Percentiles rank a stretch among this genome's conserved stretches.
Conservation (phyloP, 1,140 invertebrate species). For the Sarcophaga peregrina region DNA sequence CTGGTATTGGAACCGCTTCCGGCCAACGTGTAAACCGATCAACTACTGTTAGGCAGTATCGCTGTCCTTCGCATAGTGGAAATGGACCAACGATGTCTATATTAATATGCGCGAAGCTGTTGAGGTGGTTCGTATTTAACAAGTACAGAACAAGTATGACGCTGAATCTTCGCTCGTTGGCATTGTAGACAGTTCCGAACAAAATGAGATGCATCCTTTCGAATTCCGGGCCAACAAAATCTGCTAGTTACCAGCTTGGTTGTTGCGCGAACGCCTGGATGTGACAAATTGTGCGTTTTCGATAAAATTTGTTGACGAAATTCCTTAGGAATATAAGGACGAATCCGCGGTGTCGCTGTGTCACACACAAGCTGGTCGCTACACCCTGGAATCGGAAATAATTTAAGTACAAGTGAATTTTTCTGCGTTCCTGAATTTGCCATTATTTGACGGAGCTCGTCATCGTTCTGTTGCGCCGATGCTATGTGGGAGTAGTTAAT, state of each 20-base stretch:
- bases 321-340: neutral
- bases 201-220: no score
- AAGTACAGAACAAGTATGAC: neutral
- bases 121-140: neutral
- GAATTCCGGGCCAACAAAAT: no score
- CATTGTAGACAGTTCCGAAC: neutral
- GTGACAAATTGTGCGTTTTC: neutral
- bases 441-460: neutral
- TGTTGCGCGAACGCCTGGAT: no score
- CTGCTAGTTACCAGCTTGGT: no score
- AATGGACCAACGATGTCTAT: slow-evolving; percentile 40
- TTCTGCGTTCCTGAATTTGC: neutral
- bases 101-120: neutral
- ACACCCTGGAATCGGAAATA: neutral
- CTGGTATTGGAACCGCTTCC: slow-evolving; percentile 49
- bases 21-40: slow-evolving; percentile 38
- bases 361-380: neutral
- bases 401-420: neutral
- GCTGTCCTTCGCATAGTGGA: slow-evolving; percentile 16
- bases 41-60: slow-evolving; percentile 29
- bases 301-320: slow-evolving; percentile 24
- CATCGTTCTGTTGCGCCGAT: neutral
- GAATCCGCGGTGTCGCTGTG: neutral
- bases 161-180: neutral
- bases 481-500: neutral